These are phyloP conservation scores for Delphinus delphis DNA, from an alignment of 2,113 vertebrate genomes.

Conservation along the genomic window DNA sequence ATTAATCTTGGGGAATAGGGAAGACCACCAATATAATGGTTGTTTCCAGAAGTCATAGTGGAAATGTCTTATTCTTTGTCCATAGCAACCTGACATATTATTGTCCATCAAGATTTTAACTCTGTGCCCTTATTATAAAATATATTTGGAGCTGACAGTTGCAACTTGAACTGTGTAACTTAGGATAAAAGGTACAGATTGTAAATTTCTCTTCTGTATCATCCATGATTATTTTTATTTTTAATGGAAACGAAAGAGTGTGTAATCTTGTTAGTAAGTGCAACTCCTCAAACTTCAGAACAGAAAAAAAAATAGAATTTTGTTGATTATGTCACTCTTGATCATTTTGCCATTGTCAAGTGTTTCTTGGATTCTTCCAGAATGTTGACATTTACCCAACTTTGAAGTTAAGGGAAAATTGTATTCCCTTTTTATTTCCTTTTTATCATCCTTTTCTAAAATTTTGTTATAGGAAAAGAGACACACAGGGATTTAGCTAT, in stretches of 20 bases:
- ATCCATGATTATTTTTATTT: neutral
- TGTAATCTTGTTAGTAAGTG: neutral
- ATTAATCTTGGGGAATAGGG: neutral
- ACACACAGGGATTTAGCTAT: neutral
- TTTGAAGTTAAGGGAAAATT: neutral
- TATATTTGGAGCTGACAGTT: neutral
- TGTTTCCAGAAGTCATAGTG: neutral
- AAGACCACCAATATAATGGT: neutral
- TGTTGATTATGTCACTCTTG: neutral
- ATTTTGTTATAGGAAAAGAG: neutral
- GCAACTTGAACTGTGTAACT: neutral
- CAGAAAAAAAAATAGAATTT: neutral
- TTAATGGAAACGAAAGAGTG: neutral
- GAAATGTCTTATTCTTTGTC: neutral
- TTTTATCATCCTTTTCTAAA: neutral
- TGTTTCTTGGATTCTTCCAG: neutral
- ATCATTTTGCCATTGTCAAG: neutral
- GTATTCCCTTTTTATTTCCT: neutral
- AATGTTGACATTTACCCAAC: neutral
- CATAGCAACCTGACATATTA: neutral
- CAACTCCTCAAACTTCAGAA: neutral
- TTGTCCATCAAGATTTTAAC: neutral
- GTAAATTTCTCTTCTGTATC: neutral
- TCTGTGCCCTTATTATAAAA: neutral
- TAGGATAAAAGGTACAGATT: neutral